Evolutionary conservation across 1,140 invertebrate genomes (phyloP).

Genomic region (Caenorhabditis tropicalis): DNA sequence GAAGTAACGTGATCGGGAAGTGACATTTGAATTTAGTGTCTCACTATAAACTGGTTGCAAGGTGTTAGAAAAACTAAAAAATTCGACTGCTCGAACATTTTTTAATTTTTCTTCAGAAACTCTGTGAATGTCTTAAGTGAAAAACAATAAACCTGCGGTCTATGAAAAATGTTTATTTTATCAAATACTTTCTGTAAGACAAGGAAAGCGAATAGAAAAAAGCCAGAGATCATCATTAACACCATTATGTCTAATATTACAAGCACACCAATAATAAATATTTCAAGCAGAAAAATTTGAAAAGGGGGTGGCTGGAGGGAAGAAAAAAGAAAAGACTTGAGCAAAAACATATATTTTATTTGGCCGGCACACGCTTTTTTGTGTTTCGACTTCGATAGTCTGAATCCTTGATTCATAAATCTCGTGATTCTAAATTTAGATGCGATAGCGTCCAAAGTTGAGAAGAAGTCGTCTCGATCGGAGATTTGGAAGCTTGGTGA

Average conservation of each 20-base stretch:
- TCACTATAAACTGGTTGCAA: no score
- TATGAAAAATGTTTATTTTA: no score
- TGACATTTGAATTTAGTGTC: no score
- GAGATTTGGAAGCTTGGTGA: not conserved
- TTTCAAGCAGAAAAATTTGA: not conserved
- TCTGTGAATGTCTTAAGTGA: no score
- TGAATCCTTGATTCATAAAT: not conserved
- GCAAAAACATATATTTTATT: not conserved
- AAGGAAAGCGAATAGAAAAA: not conserved
- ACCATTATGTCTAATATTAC: not conserved
- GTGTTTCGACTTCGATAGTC: no score
- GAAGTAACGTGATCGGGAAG: no score
- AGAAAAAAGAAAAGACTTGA: not conserved
- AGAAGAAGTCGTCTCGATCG: constrained; percentile 34
- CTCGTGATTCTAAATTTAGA: not conserved
- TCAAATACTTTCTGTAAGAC: no score
- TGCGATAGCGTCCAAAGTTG: constrained; percentile 45
- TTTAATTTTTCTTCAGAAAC: no score
- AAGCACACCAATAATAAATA: not conserved
- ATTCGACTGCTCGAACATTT: no score
- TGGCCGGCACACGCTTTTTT: not conserved
- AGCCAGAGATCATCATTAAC: not conserved
- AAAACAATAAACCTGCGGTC: no score
- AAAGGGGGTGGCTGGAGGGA: not conserved
- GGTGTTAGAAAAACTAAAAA: no score